phyloP scores from a whole-genome alignment of 2,797 vertebrate genomes.

The Cynopterus sphinx region DNA sequence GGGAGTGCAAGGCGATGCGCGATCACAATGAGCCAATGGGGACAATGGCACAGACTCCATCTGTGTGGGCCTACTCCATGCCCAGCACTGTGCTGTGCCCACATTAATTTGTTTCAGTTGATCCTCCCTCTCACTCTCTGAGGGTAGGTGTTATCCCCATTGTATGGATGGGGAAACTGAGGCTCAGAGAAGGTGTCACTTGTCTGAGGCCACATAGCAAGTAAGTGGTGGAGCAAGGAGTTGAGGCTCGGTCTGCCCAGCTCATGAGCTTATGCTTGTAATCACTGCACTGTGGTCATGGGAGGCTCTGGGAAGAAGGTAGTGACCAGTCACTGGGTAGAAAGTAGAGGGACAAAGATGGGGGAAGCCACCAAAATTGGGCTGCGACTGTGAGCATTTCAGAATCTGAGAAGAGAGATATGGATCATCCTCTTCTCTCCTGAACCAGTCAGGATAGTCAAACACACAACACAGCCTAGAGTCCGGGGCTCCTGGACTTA shows the following conservation, averaged over 20 bases:
- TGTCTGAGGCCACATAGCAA: neutral
- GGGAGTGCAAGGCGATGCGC: neutral
- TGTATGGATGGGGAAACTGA: neutral
- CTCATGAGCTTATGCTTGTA: neutral
- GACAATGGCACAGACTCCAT: neutral
- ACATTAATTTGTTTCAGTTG: rapidly evolving
- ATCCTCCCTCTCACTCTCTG: neutral
- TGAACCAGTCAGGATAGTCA: neutral
- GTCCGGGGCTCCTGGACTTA: neutral
- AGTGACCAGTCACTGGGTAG: neutral
- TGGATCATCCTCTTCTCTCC: neutral
- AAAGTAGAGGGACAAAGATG: neutral
- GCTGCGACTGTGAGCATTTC: neutral
- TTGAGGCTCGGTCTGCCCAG: neutral
- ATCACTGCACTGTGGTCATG: too few species aligned
- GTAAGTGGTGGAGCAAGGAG: neutral
- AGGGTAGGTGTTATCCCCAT: neutral
- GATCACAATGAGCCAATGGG: rapidly evolving
- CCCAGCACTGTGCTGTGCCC: neutral
- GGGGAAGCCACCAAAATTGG: rapidly evolving
- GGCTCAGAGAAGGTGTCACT: neutral
- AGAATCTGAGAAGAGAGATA: neutral
- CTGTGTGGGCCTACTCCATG: neutral
- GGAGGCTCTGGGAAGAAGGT: neutral
- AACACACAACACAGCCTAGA: rapidly evolving